Percentiles rank a stretch among this genome's conserved stretches.
phyloP scores from a whole-genome alignment of 1,140 invertebrate genomes.

The Choristoneura fumiferana region DNA sequence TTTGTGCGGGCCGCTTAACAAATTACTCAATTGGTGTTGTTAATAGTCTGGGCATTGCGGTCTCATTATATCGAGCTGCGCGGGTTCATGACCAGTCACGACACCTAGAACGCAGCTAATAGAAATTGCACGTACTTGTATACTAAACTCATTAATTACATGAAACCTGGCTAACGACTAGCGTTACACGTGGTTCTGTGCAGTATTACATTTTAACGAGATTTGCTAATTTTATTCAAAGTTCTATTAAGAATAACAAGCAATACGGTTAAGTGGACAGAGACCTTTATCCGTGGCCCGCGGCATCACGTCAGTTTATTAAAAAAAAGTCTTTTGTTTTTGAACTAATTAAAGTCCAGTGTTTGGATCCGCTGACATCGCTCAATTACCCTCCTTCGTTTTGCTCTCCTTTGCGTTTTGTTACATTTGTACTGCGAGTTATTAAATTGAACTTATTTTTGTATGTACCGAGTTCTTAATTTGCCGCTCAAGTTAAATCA shows the following conservation, averaged over 20 bases:
- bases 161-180: neutral
- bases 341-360: conserved; percentile 62
- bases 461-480: conserved; percentile 4
- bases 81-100: conserved; percentile 39
- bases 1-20: conserved; percentile 57
- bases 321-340: conserved; percentile 54
- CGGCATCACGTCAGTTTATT: no score
- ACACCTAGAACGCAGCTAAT: conserved; percentile 28
- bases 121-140: conserved; percentile 25
- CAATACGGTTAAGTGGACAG: no score
- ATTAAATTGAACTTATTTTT: conserved; percentile 10
- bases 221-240: no score
- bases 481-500: neutral
- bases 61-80: conserved; percentile 40
- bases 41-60: conserved; percentile 51
- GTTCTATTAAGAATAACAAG: no score
- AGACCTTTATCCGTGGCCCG: no score
- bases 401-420: conserved; percentile 41
- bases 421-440: conserved; percentile 41
- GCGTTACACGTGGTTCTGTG: neutral
- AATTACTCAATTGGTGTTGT: conserved; percentile 68
- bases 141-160: conserved; percentile 13
- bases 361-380: conserved; percentile 34
- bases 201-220: no score
- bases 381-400: conserved; percentile 28